Evolutionary conservation across 2,113 vertebrate species (phyloP).

Genomic region (Archocentrus centrarchus): DNA sequence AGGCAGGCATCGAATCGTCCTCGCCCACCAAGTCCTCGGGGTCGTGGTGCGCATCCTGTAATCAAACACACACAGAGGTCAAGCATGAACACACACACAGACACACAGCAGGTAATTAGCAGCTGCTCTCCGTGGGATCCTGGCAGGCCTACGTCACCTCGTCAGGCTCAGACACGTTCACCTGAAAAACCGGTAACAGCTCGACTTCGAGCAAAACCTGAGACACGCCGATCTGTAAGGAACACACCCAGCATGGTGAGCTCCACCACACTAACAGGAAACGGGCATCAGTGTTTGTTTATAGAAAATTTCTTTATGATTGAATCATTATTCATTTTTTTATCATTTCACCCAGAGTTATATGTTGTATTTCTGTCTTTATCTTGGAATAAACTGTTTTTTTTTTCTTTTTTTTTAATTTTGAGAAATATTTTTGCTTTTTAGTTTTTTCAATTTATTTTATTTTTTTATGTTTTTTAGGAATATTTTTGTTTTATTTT

Average conservation of each 20-base stretch:
- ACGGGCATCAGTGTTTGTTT: accelerated
- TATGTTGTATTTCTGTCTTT: background rate
- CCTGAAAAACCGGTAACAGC: background rate
- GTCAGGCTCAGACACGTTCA: background rate
- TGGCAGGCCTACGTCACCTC: background rate
- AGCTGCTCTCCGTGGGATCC: background rate
- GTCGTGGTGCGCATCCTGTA: slow-evolving; percentile 72
- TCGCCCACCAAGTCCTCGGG: slow-evolving; percentile 68
- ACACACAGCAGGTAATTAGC: background rate
- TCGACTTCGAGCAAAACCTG: accelerated
- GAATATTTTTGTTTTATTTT: background rate
- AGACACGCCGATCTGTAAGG: background rate
- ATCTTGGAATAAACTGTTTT: background rate
- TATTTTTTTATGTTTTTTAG: accelerated
- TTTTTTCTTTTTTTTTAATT: no score
- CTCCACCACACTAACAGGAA: background rate
- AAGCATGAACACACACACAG: background rate
- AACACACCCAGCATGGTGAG: background rate
- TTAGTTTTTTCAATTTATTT: background rate
- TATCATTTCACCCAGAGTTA: background rate
- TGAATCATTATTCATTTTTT: no score
- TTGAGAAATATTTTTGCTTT: no score
- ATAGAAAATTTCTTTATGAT: no score
- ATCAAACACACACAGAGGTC: slow-evolving; percentile 28
- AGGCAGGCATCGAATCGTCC: slow-evolving; percentile 55